These are phyloP conservation scores for Andrena fulva DNA, from an alignment of 2,888 invertebrate genomes.

Conservation along the genomic window DNA sequence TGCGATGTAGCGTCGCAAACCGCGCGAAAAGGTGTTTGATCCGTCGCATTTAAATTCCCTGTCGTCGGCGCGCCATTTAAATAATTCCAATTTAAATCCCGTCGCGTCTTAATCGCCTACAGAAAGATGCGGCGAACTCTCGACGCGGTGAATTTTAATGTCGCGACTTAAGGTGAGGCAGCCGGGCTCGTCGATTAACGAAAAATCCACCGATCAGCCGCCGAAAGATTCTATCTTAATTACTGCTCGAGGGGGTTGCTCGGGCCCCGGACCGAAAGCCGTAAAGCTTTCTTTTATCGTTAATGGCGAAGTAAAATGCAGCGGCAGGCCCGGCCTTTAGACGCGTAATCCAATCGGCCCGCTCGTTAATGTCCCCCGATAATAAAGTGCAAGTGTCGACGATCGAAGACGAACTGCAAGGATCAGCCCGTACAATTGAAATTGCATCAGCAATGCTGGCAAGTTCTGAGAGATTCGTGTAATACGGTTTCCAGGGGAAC, in stretches of 20 bases:
- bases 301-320: conserved; percentile 67
- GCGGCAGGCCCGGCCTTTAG: conserved; percentile 23
- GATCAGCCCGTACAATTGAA: conserved; percentile 10
- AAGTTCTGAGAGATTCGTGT: conserved; percentile 16
- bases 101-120: conserved; percentile 35
- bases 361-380: conserved; percentile 62
- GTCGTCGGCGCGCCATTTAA: conserved; percentile 27
- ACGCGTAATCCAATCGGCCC: conserved; percentile 60
- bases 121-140: conserved; percentile 9
- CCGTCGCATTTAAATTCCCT: not conserved
- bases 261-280: conserved; percentile 10
- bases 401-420: conserved; percentile 22
- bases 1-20: conserved; percentile 20
- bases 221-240: conserved; percentile 64
- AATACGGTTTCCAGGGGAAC: not conserved
- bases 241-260: conserved; percentile 43
- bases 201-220: conserved; percentile 48
- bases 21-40: not conserved
- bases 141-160: conserved; percentile 35
- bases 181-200: conserved; percentile 45
- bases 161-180: not conserved
- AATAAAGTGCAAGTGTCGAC: conserved; percentile 41
- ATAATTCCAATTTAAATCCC: conserved; percentile 58
- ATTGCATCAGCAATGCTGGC: conserved; percentile 7
- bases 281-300: conserved; percentile 61